These are phyloP conservation scores for Umimayanthus chanpuru DNA, from an alignment of 92 coral and sea anemone genomes.

Conservation along the genomic window DNA sequence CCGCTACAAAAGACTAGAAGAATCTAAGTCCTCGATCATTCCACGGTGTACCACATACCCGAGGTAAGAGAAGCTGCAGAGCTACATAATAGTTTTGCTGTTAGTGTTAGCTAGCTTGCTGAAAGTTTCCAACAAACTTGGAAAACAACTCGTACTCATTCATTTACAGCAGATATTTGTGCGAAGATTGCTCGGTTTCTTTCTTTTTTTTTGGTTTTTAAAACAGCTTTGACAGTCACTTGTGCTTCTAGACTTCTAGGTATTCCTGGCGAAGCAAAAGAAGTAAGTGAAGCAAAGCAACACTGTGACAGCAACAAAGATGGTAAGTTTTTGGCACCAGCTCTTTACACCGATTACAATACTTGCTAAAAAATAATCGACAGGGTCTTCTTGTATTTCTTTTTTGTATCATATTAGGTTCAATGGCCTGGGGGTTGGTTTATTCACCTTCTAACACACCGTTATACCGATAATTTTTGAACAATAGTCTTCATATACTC, in stretches of 20 bases:
- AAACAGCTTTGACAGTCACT: constrained; percentile 7
- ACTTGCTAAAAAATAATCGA: neutral
- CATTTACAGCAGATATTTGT: neutral
- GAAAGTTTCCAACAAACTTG: no score
- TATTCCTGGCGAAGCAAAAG: neutral
- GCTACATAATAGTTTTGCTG: neutral
- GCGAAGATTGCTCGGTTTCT: neutral
- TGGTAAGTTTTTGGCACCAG: constrained; percentile 10
- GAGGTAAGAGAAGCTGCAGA: neutral
- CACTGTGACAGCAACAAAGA: neutral
- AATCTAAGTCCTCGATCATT: neutral
- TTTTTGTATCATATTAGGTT: no score
- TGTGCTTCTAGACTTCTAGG: neutral
- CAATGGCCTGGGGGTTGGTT: neutral
- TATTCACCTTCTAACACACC: neutral
- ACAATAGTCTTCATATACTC: neutral
- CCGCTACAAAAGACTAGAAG: neutral
- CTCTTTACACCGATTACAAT: neutral
- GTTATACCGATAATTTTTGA: neutral
- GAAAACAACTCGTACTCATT: neutral
- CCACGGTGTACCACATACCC: neutral
- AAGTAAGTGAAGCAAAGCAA: neutral
- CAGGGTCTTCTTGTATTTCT: neutral
- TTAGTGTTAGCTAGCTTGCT: no score
- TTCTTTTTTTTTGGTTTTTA: neutral